phyloP scores from a whole-genome alignment of 1,140 invertebrate genomes.

The Leptopilina clavipes region DNA sequence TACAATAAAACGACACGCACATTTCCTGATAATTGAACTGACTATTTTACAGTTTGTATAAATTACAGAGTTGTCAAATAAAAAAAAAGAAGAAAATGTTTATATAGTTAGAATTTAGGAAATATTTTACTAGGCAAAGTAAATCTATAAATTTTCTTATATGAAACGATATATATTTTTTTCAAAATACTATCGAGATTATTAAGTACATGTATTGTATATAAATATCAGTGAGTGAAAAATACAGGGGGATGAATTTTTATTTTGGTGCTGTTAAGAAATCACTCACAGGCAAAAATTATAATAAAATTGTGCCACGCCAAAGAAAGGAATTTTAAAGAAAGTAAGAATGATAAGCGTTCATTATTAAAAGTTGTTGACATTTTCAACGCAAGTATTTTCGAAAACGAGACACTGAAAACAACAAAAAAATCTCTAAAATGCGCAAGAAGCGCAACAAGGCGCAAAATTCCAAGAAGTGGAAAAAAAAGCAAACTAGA shows the following conservation, averaged over 20 bases:
- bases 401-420: constrained; percentile 23
- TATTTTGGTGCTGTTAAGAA: constrained; percentile 4
- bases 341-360: constrained; percentile 1
- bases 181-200: neutral
- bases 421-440: neutral
- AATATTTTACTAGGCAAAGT: constrained; percentile 6
- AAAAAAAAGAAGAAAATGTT: neutral
- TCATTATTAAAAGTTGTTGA: neutral
- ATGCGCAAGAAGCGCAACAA: too few relatives aligned
- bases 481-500: neutral
- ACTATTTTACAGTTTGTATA: constrained; percentile 5
- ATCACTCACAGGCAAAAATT: constrained; percentile 6
- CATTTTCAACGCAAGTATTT: neutral
- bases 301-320: neutral
- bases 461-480: too few relatives aligned
- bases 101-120: neutral
- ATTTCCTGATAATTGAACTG: neutral
- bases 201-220: too few relatives aligned
- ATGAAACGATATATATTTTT: neutral
- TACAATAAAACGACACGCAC: constrained; percentile 27
- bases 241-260: constrained; percentile 8
- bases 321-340: neutral
- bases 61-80: neutral
- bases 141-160: neutral
- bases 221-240: neutral